Evolutionary conservation across 2,888 invertebrate species (phyloP), one percentile per base, ranked within the genome.

Genomic region (Eupithecia tripunctaria): DNA sequence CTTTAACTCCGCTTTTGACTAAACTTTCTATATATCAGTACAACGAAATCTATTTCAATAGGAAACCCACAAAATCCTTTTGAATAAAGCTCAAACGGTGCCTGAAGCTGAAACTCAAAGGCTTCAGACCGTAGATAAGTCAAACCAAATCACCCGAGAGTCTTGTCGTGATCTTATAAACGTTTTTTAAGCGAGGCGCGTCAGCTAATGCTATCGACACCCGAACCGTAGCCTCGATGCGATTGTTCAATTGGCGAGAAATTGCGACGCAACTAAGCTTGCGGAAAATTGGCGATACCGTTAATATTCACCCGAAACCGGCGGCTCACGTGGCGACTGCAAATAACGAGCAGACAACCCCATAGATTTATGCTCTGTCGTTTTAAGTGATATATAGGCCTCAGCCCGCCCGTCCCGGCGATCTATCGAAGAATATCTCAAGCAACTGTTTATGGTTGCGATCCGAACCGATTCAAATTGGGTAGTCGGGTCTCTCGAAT

Each of bases 231-330:
- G 70, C 25, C 41, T 82, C 87, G 91, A 91, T 91, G 85, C 92
- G 89, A 92, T 93, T 93, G 94, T 92, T 91, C 93, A 94, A 94
- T 94, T 94, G 94, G 91, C 94, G 94, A 89, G 91, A 94, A 94
- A 94, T 94, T 94, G 93, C 93, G 91, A 89, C 91, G 93, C 85
- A 89, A 86, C 88, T 93, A 93, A 94, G 90, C 93, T 93, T 86
- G 89, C 89, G 92, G 92, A 94, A 94, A 94, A 94, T 94, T 93
- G 94, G 91, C 92, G 93, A 93, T 94, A 94, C 93, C 92, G 93
- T 94, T 94, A 94, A 94, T 94, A 94, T 94, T 94, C 94, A 94
- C 92, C 94, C 91, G 91, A 93, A 93, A 93, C 91, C 87, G 84
- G 86, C 87, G 90, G 89, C 91, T 92, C 92, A 93, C 93, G 92